Percentiles rank a stretch among this genome's conserved stretches.
phyloP scores from a whole-genome alignment of 2,888 invertebrate genomes.

The Chrysolina oricalcia region DNA sequence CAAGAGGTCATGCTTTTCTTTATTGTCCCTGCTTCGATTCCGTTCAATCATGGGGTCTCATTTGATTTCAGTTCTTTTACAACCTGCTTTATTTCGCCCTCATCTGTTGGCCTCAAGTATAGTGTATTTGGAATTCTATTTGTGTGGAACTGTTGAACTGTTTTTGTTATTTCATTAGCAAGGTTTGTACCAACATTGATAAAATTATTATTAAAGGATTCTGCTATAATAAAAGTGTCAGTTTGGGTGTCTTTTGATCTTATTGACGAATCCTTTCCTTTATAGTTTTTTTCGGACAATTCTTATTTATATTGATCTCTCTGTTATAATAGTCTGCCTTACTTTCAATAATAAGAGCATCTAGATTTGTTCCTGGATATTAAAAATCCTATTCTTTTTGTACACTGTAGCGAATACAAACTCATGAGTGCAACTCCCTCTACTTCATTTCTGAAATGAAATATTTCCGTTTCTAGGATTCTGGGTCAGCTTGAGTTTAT shows the following conservation, averaged over 20 bases:
- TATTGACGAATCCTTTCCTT: background rate
- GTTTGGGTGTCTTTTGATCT: conserved; percentile 14
- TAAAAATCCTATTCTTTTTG: too few species aligned
- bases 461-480: background rate
- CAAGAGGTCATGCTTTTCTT: too few species aligned
- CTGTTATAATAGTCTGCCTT: conserved; percentile 13
- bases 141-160: conserved; percentile 7
- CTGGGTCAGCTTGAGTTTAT: conserved; percentile 14
- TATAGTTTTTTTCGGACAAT: conserved; percentile 15
- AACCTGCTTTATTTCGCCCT: conserved; percentile 11
- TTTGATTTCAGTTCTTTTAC: background rate
- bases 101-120: conserved; percentile 19
- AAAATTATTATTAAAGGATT: conserved; percentile 19
- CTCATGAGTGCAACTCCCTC: background rate
- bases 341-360: conserved; percentile 8
- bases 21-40: too few species aligned
- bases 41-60: too few species aligned
- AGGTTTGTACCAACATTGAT: conserved; percentile 16
- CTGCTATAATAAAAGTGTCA: conserved; percentile 22
- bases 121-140: conserved; percentile 7
- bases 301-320: conserved; percentile 18
- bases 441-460: background rate
- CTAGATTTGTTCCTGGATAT: conserved; percentile 9
- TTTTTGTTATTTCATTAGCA: conserved; percentile 7
- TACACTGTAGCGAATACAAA: too few species aligned